A percentile compares a stretch with the other conserved stretches of the same genome.
These are phyloP conservation scores for Drosophila seguyi DNA, from an alignment of 1,140 invertebrate genomes.

Conservation along the genomic window DNA sequence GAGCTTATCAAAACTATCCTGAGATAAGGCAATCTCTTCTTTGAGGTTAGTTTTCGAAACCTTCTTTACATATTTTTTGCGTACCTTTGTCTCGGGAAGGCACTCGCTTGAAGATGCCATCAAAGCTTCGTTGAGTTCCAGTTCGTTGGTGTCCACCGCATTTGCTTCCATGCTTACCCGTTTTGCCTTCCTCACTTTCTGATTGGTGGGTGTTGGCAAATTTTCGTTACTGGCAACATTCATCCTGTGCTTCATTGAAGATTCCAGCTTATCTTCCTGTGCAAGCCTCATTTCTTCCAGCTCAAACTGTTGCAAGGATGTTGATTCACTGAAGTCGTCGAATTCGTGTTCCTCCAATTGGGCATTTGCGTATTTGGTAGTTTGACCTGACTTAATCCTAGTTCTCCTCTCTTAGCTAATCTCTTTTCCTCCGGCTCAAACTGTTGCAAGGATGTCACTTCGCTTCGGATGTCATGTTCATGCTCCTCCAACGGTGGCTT, in stretches of 20 bases:
- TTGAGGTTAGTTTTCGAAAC: not conserved
- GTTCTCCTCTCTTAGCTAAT: not conserved
- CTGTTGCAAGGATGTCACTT: constrained; percentile 2
- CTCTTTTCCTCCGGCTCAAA: not conserved
- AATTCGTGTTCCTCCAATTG: not conserved
- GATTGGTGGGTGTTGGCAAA: not conserved
- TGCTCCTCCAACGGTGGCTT: not conserved
- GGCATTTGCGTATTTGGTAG: not conserved
- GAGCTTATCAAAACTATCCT: not conserved
- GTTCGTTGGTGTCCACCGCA: too few relatives aligned
- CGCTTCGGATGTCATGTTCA: not conserved
- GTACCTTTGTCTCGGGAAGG: not conserved
- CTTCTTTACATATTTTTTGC: not conserved
- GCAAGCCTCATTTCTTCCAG: not conserved
- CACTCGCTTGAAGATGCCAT: not conserved
- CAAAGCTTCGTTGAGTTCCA: not conserved
- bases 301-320: constrained; percentile 16
- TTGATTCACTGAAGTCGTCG: not conserved
- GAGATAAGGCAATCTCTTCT: not conserved
- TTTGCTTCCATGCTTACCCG: not conserved
- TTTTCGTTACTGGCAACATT: not conserved
- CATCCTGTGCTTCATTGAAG: not conserved
- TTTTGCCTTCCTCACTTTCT: constrained; percentile 2
- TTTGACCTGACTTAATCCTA: not conserved
- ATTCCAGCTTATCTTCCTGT: not conserved